Evolutionary conservation across 2,888 invertebrate genomes (phyloP), one percentile per base, ranked within the genome.

Genomic region (Tupiocoris notatus): DNA sequence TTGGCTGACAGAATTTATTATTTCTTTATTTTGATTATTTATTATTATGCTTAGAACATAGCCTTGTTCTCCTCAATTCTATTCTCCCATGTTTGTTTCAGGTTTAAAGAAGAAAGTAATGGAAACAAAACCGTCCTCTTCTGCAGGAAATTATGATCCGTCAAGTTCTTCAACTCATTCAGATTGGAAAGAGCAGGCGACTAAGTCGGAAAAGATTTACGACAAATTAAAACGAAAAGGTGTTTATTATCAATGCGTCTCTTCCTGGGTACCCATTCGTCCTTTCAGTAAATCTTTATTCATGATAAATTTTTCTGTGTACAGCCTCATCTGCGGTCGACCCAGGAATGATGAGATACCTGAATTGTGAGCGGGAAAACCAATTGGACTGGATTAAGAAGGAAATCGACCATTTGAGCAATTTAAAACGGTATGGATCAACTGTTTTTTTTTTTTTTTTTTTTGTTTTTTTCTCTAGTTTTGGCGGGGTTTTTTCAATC

Each of bases 371-470:
- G 76, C 79, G 80, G 68, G 84, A 84, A 78, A 86, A 87, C 80
- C 88, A 88, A 79, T 81, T 88, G 17, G 83, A 85, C 21, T 87
- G 88, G 88, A 88, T 88, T 56, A 86, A 86, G 59, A 86, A 86
- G 79, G 88, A 88, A 82, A 88, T 88, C 17, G 83, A 84, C 58
- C 87, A 88, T 81, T 82, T 89, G 22, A 85, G 83, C 22, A 87
- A 87, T 80, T 82, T 88, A 17, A 88, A 73, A 59, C 18, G 39
- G 39, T 39, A 12, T 7, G 39, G 12, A 39, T 39, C 39, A 7
- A 39, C n/a, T n/a, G n/a, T n/a, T n/a, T n/a, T n/a, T n/a, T n/a
- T n/a, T n/a, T n/a, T n/a, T n/a, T n/a, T n/a, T n/a, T n/a, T n/a
- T n/a, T n/a, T n/a, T 39, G 39, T 39, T 70, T 23, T 24, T 21